Percentiles rank a stretch among this genome's conserved stretches.
Evolutionary conservation across 92 coral and sea anemone genomes (phyloP).

Genomic region (Palythoa caribaeorum): DNA sequence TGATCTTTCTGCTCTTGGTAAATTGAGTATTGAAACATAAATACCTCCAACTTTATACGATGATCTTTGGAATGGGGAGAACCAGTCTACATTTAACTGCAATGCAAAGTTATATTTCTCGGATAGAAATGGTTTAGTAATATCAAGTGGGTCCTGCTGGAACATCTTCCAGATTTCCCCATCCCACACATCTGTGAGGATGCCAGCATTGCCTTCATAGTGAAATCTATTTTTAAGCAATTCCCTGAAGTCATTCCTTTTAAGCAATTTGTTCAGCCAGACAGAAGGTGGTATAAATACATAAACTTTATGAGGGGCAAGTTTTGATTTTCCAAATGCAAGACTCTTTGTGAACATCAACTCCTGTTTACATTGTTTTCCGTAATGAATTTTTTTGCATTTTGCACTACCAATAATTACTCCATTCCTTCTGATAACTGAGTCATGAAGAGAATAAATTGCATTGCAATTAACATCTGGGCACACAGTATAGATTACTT

Average conservation of each 20-base stretch:
- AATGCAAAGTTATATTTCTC: constrained; percentile 42
- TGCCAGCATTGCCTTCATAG: constrained; percentile 6
- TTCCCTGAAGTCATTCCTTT: constrained; percentile 10
- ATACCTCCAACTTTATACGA: constrained; percentile 42
- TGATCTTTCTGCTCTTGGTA: constrained; percentile 41
- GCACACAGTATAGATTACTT: constrained; percentile 26
- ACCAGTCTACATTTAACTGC: constrained; percentile 59
- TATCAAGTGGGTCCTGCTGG: constrained; percentile 14
- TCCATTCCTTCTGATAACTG: constrained; percentile 44
- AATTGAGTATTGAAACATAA: constrained; percentile 50
- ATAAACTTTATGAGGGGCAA: constrained; percentile 50
- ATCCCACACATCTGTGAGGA: constrained; percentile 49
- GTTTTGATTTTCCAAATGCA: constrained; percentile 37
- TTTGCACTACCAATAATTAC: constrained; percentile 30
- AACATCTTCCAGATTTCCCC: constrained; percentile 38
- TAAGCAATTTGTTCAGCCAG: constrained; percentile 48
- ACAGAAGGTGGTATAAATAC: constrained; percentile 52
- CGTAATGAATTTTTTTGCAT: constrained; percentile 29
- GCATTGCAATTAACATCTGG: constrained; percentile 51
- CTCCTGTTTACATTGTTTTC: constrained; percentile 40
- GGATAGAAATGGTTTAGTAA: constrained; percentile 17
- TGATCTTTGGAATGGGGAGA: constrained; percentile 49
- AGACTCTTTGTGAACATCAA: constrained; percentile 34
- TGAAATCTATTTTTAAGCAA: constrained; percentile 26
- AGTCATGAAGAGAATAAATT: constrained; percentile 19